Base-by-base conservation (phyloP, 2,888 invertebrate genomes). In the Campoletis raptor region DNA sequence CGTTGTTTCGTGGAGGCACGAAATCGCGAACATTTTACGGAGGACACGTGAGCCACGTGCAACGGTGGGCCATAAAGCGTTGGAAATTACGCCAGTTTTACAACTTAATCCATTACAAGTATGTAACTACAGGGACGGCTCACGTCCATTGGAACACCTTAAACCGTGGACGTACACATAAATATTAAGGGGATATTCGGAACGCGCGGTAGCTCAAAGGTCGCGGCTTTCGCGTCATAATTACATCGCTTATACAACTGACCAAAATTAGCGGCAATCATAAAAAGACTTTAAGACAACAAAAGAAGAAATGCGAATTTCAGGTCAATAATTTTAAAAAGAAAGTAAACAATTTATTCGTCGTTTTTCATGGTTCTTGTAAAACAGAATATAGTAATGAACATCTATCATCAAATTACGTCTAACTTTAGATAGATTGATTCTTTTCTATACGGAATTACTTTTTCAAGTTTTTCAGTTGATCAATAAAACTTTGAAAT, bases 101-200 rank as follows among this genome's bases (percentile, higher is more conserved):
- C 83, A 85, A 84, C 78, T 85, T 83, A 83, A 85, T 85, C 83
- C 83, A 52, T 48, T 78, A 79, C 83, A 85, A 83, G 48, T 52
- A 54, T 21, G 37, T n/a, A 36, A 69, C 10, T 21, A 24, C 8
- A 15, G 77, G 42, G 37, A 36, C 24, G 24, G 24, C 8, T 40
- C 40, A 45, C 42, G 52, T 48, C 12, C 54, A 40, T 18, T n/a
- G 40, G 40, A 10, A 61, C 30, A 61, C 30, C 12, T 61, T 61
- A 61, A 61, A 61, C 24, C 61, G 10, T 30, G 30, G 15, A 24
- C 30, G 7, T 30, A 15, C 12, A 30, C 61, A 61, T 61, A 61
- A 61, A 61, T 61, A 30, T 61, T 15, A 61, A 61, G 15, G 6
- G 30, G 61, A 61, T 30, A 61, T 61, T 61, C 30, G 24, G 30